Percentiles rank a stretch among this genome's conserved stretches.
Evolutionary conservation across 2,888 invertebrate genomes (phyloP).

Genomic region (Arge pagana): DNA sequence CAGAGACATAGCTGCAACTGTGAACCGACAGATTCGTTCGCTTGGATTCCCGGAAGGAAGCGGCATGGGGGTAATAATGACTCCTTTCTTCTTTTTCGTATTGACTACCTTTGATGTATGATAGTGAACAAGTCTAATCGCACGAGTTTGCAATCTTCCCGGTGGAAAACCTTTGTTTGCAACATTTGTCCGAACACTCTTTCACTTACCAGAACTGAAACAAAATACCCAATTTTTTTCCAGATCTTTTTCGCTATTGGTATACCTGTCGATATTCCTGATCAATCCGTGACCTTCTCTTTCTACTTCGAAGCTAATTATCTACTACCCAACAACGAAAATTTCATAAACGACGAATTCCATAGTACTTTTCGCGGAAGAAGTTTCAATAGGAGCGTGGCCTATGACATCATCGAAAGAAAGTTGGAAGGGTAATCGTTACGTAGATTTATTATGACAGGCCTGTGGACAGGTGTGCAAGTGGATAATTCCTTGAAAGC

Average conservation of each 20-base stretch:
- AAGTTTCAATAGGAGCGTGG: constrained; percentile 61
- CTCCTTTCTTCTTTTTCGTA: constrained; percentile 5
- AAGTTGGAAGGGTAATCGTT: constrained; percentile 63
- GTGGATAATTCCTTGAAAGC: no score
- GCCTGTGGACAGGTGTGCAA: no score
- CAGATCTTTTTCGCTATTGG: constrained; percentile 74
- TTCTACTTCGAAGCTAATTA: constrained; percentile 78
- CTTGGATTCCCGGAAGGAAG: constrained; percentile 50
- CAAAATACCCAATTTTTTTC: constrained; percentile 40
- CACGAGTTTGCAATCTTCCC: no score
- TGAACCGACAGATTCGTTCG: constrained; percentile 49
- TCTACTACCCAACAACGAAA: constrained; percentile 63
- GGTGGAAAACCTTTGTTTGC: constrained; percentile 6
- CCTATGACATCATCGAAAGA: constrained; percentile 62
- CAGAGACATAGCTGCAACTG: constrained; percentile 46
- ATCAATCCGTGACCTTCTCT: constrained; percentile 72
- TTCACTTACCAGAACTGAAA: constrained; percentile 9
- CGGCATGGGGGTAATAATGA: constrained; percentile 47
- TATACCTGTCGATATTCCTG: constrained; percentile 71
- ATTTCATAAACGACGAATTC: constrained; percentile 39
- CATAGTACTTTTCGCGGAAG: constrained; percentile 42
- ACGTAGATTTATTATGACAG: constrained; percentile 38
- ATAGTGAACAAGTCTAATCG: no score
- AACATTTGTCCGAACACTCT: constrained; percentile 3
- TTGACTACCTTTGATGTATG: no score